Conservation (phyloP, 2,113 vertebrate genomes). For the Oophaga pumilio region DNA sequence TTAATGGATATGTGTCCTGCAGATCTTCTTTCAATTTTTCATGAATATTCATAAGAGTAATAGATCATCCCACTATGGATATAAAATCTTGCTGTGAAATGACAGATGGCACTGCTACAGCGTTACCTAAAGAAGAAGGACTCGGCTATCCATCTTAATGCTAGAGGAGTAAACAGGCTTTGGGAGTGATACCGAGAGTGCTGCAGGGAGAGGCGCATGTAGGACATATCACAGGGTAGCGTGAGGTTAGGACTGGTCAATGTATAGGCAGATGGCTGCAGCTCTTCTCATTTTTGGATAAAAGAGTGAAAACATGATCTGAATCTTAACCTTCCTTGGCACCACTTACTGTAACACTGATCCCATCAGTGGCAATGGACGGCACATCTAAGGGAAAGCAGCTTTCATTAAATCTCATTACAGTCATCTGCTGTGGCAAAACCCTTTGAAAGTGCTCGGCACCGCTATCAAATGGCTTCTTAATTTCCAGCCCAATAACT, state of each 20-base stretch:
- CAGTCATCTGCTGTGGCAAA: conserved; percentile 66
- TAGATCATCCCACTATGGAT: neutral
- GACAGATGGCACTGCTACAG: conserved; percentile 86
- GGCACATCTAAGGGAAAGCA: conserved; percentile 71
- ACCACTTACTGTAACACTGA: neutral
- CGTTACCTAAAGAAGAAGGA: conserved; percentile 81
- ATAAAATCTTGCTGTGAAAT: conserved; percentile 65
- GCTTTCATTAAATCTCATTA: conserved; percentile 74
- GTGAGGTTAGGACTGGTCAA: conserved; percentile 67
- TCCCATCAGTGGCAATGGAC: conserved; percentile 60
- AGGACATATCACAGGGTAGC: conserved; percentile 66
- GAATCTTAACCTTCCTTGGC: conserved; percentile 42
- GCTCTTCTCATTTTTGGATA: conserved; percentile 58
- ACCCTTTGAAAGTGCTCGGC: conserved; percentile 16
- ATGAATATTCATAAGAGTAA: neutral
- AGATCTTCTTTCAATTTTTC: neutral
- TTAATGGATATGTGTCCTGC: neutral
- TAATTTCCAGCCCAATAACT: conserved; percentile 20
- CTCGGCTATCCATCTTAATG: conserved; percentile 94
- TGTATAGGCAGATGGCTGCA: conserved; percentile 73
- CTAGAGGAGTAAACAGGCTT: conserved; percentile 90
- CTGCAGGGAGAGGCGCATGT: conserved; percentile 67
- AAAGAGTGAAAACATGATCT: conserved; percentile 13
- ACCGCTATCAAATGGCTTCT: neutral
- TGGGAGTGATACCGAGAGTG: conserved; percentile 73